Evolutionary conservation across 2,113 vertebrate species (phyloP).

Genomic region (Melanerpes aurifrons): DNA sequence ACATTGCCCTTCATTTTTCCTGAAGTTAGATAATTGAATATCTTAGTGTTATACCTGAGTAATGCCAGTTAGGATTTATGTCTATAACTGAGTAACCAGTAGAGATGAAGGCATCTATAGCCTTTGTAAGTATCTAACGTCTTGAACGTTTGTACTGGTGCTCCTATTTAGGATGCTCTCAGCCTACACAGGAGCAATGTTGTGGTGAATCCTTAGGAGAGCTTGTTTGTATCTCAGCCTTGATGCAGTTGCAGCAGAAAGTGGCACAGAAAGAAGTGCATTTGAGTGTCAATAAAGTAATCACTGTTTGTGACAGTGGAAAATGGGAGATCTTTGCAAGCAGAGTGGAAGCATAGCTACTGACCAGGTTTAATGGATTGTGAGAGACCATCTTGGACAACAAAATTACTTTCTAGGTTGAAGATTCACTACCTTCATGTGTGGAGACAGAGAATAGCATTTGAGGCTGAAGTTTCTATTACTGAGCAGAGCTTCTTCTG

Average conservation of each 20-base stretch:
- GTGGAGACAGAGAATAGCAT: not conserved
- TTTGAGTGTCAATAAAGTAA: not conserved
- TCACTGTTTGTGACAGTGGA: not conserved
- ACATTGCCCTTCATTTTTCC: not conserved
- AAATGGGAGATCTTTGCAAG: not conserved
- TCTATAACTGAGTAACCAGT: too few relatives aligned
- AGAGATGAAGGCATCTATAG: too few relatives aligned
- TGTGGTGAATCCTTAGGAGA: not conserved
- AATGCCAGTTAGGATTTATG: too few relatives aligned
- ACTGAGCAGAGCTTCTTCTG: not conserved
- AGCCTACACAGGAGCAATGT: fast-evolving
- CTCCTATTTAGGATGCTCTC: not conserved
- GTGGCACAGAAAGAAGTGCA: not conserved
- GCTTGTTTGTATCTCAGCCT: not conserved
- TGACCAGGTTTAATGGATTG: not conserved
- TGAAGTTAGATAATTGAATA: not conserved
- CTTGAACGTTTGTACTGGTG: not conserved
- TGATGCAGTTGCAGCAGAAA: not conserved
- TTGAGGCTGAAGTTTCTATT: not conserved
- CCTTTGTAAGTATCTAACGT: too few relatives aligned
- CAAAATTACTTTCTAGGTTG: not conserved
- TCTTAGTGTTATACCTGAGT: not conserved
- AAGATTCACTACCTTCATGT: not conserved
- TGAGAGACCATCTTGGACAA: not conserved
- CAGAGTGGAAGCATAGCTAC: not conserved